Evolutionary conservation across 1,140 invertebrate genomes (phyloP), one percentile per base, ranked within the genome.

Genomic region (Listronotus bonariensis): DNA sequence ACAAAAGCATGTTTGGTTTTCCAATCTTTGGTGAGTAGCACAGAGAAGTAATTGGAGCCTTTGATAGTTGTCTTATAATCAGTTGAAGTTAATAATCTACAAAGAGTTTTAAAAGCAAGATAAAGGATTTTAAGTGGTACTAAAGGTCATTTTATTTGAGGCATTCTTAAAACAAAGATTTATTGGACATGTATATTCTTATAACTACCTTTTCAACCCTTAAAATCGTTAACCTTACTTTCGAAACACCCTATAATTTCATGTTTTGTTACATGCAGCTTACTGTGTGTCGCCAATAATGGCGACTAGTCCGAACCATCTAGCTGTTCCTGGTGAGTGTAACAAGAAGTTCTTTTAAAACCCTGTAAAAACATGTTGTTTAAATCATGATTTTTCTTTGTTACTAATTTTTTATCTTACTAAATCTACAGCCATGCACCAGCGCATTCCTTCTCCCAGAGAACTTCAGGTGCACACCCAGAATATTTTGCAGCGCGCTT

Each of bases 381-480:
- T 41, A 1, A 3, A 3, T 41, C 1, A 14, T 10, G 9, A 10
- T 31, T 15, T 6, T 38, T 43, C 7, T 31, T 11, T 36, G 17
- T 1, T 59, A 43, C n/a, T 32, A 15, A n/a, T 1, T 51, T 67
- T 52, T 51, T 14, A 40, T 36, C 17, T 20, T 3, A 36, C 51
- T 46, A 20, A 45, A 52, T 72, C 65, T 72, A 34, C 76, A 87
- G 85, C 83, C 55, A 83, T 87, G 59, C 83, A 85, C 65, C 87
- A 87, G 67, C 82, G 89, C 68, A 90, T 92, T 64, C 91, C 91
- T 42, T 92, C 91, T 8, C 91, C 91, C 8, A 86, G 91, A 61
- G 91, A 93, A 76, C 77, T 93, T n/a, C 87, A 88, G 59, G 87
- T 86, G 56, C 90, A 92, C 78, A 90, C 91, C 20, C 91, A 93